These are phyloP conservation scores for Clarias gariepinus DNA, from an alignment of 2,113 vertebrate species.

Conservation along the genomic window DNA sequence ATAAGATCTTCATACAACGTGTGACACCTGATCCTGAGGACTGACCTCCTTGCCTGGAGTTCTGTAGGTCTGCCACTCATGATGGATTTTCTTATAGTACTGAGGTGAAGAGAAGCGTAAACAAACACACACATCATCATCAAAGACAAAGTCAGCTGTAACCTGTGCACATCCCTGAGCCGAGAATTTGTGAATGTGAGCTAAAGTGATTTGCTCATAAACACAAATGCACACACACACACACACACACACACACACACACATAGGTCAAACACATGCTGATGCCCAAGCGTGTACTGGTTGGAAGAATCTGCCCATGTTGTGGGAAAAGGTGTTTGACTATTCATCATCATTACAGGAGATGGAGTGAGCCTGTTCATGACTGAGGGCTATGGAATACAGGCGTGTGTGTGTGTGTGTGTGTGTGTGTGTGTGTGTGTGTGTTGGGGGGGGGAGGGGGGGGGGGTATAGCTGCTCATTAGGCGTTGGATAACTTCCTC, in stretches of 20 bases:
- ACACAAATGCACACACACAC: slow-evolving; percentile 11
- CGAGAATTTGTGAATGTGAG: background rate
- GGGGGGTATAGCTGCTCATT: slow-evolving; percentile 14
- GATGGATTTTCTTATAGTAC: background rate
- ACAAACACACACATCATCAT: background rate
- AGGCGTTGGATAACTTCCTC: slow-evolving; percentile 18
- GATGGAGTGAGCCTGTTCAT: background rate
- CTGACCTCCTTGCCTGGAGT: background rate
- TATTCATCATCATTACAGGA: slow-evolving; percentile 29
- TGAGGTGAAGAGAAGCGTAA: background rate
- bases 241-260: slow-evolving; percentile 12
- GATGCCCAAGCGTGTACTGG: slow-evolving; percentile 12
- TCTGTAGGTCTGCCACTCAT: background rate
- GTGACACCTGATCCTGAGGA: too few species aligned
- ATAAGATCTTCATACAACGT: too few species aligned
- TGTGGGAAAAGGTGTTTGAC: background rate
- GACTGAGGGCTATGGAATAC: background rate
- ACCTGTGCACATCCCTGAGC: background rate
- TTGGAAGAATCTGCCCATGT: background rate
- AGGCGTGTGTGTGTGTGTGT: background rate
- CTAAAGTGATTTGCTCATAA: background rate
- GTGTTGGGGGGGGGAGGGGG: background rate
- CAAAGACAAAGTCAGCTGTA: background rate
- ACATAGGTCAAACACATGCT: slow-evolving; percentile 31
- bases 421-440: slow-evolving; percentile 7